Conservation (phyloP, 2,888 invertebrate species). For the Lysandra coridon region DNA sequence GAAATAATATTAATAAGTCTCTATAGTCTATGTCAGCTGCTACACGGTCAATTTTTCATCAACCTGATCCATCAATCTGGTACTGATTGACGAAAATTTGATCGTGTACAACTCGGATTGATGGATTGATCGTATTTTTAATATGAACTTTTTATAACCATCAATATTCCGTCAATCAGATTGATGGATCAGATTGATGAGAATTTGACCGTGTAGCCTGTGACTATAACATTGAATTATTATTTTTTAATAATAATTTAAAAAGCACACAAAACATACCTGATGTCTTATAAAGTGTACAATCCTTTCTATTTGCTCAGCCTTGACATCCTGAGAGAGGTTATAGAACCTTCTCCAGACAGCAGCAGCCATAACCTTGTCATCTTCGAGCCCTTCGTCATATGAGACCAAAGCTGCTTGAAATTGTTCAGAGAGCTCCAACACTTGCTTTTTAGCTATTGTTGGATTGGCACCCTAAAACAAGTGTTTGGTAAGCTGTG, state of each 20-base stretch:
- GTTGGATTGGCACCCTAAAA: constrained; percentile 82
- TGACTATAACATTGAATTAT: neutral
- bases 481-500: neutral
- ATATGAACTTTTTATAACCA: no score
- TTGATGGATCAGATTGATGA: no score
- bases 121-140: no score
- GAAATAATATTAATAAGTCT: neutral
- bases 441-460: constrained; percentile 82
- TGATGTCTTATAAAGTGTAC: constrained; percentile 89
- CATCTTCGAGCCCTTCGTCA: constrained; percentile 92
- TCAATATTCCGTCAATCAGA: no score
- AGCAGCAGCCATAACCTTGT: constrained; percentile 88
- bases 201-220: no score
- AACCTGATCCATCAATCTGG: no score
- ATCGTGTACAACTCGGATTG: no score
- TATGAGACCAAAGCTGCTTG: constrained; percentile 91
- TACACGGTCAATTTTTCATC: no score
- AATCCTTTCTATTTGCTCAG: constrained; percentile 84
- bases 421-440: constrained; percentile 87
- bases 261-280: constrained; percentile 59
- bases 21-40: no score
- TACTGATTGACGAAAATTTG: no score
- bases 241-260: neutral
- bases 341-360: constrained; percentile 92
- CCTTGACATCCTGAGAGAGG: constrained; percentile 81